phyloP scores from a whole-genome alignment of 30 jellyfish, hydroid and myxozoan genomes.

The Aurelia sp. region DNA sequence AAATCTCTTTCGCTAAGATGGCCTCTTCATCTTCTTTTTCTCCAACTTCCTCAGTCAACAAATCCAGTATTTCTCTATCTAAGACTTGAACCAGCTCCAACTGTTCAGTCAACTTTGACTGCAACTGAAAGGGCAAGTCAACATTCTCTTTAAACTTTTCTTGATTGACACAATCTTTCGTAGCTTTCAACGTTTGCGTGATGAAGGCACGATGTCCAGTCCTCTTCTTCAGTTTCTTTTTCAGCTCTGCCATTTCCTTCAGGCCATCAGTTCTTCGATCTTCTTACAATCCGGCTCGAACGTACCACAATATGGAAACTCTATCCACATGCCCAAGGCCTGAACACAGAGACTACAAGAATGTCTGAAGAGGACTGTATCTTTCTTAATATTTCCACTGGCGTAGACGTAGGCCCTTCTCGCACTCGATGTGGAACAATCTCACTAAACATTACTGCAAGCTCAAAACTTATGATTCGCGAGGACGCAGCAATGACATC shows the following conservation, averaged over 20 bases:
- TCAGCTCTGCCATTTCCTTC: conserved; percentile 20
- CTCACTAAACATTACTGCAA: no score
- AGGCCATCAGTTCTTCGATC: conserved; percentile 1
- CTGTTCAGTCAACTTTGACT: neutral
- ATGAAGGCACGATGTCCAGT: conserved; percentile 16
- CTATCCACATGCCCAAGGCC: neutral
- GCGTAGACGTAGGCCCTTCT: no score
- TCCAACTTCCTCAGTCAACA: conserved; percentile 5
- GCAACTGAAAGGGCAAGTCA: conserved; percentile 1
- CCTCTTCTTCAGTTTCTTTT: neutral
- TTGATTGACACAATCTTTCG: neutral
- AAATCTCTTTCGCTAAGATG: neutral
- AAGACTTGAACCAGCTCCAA: neutral
- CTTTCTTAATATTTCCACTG: no score
- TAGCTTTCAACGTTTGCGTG: conserved; percentile 1
- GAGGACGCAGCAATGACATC: no score
- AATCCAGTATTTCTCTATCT: neutral
- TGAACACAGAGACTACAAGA: no score
- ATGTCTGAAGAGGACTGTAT: no score
- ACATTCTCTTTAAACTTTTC: neutral
- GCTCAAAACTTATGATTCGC: no score
- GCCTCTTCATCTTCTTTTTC: conserved; percentile 4
- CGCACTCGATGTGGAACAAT: no score
- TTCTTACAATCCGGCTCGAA: conserved; percentile 4
- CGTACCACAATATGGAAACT: conserved; percentile 6